These are phyloP conservation scores for Pleuronectes platessa DNA, from an alignment of 2,113 vertebrate species.

Conservation along the genomic window DNA sequence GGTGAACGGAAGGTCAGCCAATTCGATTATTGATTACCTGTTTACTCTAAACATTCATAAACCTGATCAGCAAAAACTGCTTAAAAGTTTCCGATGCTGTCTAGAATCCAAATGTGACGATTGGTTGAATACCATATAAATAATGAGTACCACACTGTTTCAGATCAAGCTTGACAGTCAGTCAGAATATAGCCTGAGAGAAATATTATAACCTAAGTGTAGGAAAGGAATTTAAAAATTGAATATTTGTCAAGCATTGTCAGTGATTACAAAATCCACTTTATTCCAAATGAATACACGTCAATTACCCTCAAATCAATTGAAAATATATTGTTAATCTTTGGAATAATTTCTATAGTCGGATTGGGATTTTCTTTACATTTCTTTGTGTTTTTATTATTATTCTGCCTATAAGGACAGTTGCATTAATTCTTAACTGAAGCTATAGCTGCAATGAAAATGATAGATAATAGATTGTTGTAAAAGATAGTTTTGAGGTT, in stretches of 20 bases:
- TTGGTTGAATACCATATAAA: not conserved
- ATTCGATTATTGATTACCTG: conserved; percentile 18
- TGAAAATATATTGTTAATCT: too few relatives aligned
- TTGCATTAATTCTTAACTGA: not conserved
- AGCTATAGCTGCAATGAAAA: too few relatives aligned
- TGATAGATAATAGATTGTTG: too few relatives aligned
- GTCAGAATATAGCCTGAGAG: not conserved
- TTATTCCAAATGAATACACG: not conserved
- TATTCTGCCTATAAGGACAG: not conserved
- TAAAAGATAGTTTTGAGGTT: not conserved
- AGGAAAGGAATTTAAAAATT: too few relatives aligned
- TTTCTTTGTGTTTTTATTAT: too few relatives aligned
- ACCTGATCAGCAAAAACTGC: conserved; percentile 5
- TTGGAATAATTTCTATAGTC: not conserved
- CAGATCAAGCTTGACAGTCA: not conserved
- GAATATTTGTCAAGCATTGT: too few relatives aligned
- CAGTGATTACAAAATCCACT: not conserved
- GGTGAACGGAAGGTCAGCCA: not conserved
- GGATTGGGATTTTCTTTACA: too few relatives aligned
- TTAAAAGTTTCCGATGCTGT: not conserved
- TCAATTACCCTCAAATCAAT: not conserved
- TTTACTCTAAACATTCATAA: conserved; percentile 16
- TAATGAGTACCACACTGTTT: not conserved
- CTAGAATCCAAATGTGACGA: not conserved
- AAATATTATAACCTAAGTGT: too few relatives aligned